Evolutionary conservation across 92 coral and sea anemone species (phyloP), one percentile per base, ranked within the genome.

Genomic region (Blastomussa wellsi): DNA sequence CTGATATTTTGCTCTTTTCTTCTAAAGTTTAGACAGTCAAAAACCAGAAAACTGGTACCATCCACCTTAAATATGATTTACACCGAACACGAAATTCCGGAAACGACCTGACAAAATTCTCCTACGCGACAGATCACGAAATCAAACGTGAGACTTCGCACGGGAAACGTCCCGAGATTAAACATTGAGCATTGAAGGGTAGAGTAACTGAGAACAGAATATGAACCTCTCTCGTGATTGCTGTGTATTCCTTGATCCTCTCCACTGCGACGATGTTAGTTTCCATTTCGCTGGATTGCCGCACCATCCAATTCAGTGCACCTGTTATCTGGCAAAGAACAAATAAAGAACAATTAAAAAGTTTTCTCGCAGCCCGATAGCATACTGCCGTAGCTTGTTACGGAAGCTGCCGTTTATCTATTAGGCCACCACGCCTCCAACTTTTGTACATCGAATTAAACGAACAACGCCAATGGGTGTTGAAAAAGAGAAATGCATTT

Each of bases 261-360:
- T 95, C 97, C 33, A 95, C 98, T 28, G 97, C 89, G 16, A 95
- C 94, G 31, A 93, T 93, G 51, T 90, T 90, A 28, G 95, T 92
- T 85, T 95, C 98, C 87, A 93, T 74, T 59, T 91, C 94, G 79
- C 94, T 88, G 1, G 94, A 67, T 66, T 86, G 89, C n/a, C 92
- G 81, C 59, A 93, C 96, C 79, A 93, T 35, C 96, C 96, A 93
- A 77, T 88, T 88, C 42, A 93, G 80, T 13, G 86, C 53, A 59
- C 85, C 88, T 1, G 96, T 93, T 76, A 93, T 66, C 96, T 92
- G 77, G 38, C 13, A 74, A 72, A 26, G 39, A 75, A 7, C 42
- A 64, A 8, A 32, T 14, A n/a, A n/a, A n/a, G 14, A 62, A 28
- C 68, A 62, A 26, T 8, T 5, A 8, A 24, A 57, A 57, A 22